These are phyloP conservation scores for Halesus radiatus DNA, from an alignment of 1,140 invertebrate genomes.

Conservation along the genomic window DNA sequence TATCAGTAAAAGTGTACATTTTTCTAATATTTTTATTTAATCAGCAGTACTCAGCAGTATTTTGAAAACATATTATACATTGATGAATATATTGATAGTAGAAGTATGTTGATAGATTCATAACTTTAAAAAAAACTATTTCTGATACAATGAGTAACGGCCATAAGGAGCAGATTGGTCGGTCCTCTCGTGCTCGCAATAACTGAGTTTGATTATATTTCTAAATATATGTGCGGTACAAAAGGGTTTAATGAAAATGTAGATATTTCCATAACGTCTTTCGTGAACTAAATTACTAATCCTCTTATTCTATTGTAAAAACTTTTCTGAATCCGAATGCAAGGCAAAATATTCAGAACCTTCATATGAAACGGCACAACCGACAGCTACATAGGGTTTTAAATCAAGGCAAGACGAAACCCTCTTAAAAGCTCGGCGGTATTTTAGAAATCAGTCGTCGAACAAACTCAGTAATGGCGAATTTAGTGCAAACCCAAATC, in stretches of 20 bases:
- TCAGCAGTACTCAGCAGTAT: no score
- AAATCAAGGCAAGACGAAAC: conserved; percentile 31
- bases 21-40: no score
- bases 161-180: no score
- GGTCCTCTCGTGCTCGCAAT: no score
- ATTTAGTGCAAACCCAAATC: not conserved
- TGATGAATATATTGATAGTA: no score
- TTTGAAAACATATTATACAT: no score
- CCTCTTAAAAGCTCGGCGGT: conserved; percentile 28
- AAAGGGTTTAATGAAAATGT: not conserved
- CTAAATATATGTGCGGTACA: no score
- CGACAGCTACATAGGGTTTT: conserved; percentile 19
- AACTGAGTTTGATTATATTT: no score
- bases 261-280: not conserved
- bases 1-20: no score
- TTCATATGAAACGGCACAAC: conserved; percentile 27
- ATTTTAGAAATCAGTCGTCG: conserved; percentile 28
- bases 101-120: no score
- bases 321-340: not conserved
- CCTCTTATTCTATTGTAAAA: not conserved
- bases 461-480: conserved; percentile 22
- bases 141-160: no score
- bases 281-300: not conserved
- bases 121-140: no score
- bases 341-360: conserved; percentile 3